Conservation (phyloP, 2,797 vertebrate genomes). For the Sarcophilus harrisii region DNA sequence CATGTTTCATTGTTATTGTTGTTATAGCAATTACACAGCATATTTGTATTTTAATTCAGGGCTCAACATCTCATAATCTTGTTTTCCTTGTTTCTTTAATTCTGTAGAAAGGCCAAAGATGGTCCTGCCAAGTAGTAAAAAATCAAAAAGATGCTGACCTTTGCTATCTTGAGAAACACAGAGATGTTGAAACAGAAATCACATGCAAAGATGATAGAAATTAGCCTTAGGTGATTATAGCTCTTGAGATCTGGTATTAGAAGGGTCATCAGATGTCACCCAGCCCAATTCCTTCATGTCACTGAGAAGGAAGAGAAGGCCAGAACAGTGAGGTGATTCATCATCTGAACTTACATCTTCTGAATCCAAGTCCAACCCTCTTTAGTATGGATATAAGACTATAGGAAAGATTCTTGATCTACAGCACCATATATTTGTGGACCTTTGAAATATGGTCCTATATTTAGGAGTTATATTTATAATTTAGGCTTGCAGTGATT, state of each 20-base stretch:
- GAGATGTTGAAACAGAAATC: neutral
- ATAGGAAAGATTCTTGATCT: neutral
- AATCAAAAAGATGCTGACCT: constrained; percentile 3
- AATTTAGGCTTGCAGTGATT: neutral
- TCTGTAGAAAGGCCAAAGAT: neutral
- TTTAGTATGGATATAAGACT: neutral
- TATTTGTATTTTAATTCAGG: constrained; percentile 46
- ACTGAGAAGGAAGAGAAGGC: neutral
- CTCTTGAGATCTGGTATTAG: neutral
- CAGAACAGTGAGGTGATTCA: neutral
- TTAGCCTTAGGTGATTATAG: neutral
- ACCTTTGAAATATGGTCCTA: neutral
- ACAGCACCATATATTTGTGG: neutral
- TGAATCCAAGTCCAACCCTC: neutral
- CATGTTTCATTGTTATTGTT: constrained; percentile 28
- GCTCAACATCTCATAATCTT: neutral
- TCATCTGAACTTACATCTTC: neutral
- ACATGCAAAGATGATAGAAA: neutral
- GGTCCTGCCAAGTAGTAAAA: neutral
- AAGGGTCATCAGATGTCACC: neutral
- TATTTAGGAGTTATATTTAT: neutral
- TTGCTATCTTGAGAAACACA: neutral
- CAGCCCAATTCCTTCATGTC: neutral
- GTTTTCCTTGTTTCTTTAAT: constrained; percentile 2
- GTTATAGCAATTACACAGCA: neutral